Evolutionary conservation across 2,113 vertebrate species (phyloP).

Genomic region (Chaetura pelagica): DNA sequence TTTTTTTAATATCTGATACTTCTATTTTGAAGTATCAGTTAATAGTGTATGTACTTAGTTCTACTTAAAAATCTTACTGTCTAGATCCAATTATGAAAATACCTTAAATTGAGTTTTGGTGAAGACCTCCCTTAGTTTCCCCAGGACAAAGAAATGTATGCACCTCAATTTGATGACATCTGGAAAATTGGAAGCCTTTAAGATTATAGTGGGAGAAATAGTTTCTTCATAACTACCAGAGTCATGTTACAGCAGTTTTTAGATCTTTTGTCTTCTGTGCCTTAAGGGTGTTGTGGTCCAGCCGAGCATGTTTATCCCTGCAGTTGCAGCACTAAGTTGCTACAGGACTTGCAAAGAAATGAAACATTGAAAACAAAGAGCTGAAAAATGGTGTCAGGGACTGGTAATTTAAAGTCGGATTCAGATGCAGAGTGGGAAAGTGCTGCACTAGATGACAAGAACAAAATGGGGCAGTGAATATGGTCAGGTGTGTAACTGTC

Average conservation of each 20-base stretch:
- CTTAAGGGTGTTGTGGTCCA: background rate
- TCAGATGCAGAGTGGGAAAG: background rate
- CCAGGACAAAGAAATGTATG: background rate
- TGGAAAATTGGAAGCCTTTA: background rate
- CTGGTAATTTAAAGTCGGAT: background rate
- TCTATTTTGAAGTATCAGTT: background rate
- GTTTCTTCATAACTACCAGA: background rate
- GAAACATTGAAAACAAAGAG: background rate
- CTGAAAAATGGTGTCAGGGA: background rate
- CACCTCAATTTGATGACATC: background rate
- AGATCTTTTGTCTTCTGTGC: background rate
- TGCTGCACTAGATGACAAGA: background rate
- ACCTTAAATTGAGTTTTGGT: background rate
- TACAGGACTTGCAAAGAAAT: background rate
- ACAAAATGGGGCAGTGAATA: background rate
- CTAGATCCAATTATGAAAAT: background rate
- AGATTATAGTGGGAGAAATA: background rate
- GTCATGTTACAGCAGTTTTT: background rate
- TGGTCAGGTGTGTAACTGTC: background rate
- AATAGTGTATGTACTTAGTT: background rate
- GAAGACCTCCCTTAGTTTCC: background rate
- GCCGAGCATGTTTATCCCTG: background rate
- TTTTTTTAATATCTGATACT: background rate
- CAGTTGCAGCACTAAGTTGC: background rate
- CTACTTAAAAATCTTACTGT: background rate